A percentile compares a stretch with the other conserved stretches of the same genome.
Evolutionary conservation across 2,888 invertebrate genomes (phyloP).

Genomic region (Ophraella communa): DNA sequence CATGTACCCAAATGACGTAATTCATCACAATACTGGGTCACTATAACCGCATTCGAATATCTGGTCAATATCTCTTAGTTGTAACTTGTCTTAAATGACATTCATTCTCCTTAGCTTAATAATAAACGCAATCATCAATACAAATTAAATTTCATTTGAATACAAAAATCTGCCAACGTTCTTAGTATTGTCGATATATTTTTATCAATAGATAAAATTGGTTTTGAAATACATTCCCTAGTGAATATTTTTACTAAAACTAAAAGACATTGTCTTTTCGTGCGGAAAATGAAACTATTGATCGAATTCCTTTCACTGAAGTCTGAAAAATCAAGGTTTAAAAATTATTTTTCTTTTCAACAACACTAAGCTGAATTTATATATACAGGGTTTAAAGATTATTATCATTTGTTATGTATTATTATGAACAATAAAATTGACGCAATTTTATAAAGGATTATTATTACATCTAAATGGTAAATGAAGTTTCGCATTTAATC

Average conservation of each 20-base stretch:
- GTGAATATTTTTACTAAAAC: slow-evolving; percentile 45
- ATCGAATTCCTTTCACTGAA: slow-evolving; percentile 84
- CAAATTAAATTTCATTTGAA: slow-evolving; percentile 20
- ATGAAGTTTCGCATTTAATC: no score
- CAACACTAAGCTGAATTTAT: slow-evolving; percentile 22
- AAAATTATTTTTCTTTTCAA: slow-evolving; percentile 22
- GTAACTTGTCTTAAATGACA: slow-evolving; percentile 7
- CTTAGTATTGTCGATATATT: slow-evolving; percentile 52
- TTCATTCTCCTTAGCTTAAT: slow-evolving; percentile 6
- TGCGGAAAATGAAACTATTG: slow-evolving; percentile 82
- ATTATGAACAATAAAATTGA: no score
- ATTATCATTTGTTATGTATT: not conserved
- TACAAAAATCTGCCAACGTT: slow-evolving; percentile 32
- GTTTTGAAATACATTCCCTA: slow-evolving; percentile 43
- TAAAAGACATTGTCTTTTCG: slow-evolving; percentile 69
- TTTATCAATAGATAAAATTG: slow-evolving; percentile 45
- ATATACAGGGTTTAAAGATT: slow-evolving; percentile 12
- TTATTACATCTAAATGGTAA: no score
- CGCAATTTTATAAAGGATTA: no score
- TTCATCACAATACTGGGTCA: slow-evolving; percentile 42
- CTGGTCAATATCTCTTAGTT: slow-evolving; percentile 37
- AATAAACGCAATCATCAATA: slow-evolving; percentile 8
- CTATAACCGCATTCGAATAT: slow-evolving; percentile 39
- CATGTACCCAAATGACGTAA: slow-evolving; percentile 27
- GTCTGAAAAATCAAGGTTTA: slow-evolving; percentile 67